Percentiles rank a stretch among this genome's conserved stretches.
phyloP scores from a whole-genome alignment of 2,797 vertebrate genomes.

The Pipistrellus pygmaeus region DNA sequence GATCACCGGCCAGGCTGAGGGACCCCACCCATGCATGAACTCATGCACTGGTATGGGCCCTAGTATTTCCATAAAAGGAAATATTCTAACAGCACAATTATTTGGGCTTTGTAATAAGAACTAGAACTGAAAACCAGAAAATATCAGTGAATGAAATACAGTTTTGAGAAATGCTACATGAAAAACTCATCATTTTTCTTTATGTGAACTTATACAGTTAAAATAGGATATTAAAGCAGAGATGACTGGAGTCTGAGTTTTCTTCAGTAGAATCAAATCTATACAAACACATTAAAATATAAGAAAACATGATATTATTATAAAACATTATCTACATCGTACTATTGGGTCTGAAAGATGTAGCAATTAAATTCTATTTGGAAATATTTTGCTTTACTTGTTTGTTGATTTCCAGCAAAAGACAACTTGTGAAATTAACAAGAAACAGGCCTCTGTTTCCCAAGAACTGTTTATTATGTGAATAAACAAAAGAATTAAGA shows the following conservation, averaged over 20 bases:
- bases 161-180: neutral
- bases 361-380: constrained; percentile 50
- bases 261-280: constrained; percentile 23
- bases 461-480: constrained; percentile 57
- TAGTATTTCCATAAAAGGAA: neutral
- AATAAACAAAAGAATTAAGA: constrained; percentile 71
- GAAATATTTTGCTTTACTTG: constrained; percentile 19
- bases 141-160: constrained; percentile 4
- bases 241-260: neutral
- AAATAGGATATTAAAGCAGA: neutral
- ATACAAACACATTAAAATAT: constrained; percentile 10
- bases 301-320: neutral
- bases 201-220: neutral
- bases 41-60: no score
- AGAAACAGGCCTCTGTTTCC: constrained; percentile 64
- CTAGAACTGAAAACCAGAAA: neutral
- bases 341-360: constrained; percentile 42
- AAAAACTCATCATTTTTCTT: constrained; percentile 4
- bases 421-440: constrained; percentile 53
- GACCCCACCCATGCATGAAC: no score
- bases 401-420: constrained; percentile 68
- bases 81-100: neutral
- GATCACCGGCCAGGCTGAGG: no score
- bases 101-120: neutral
- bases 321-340: constrained; percentile 23